Conservation (phyloP, 2,113 vertebrate species). For the Gymnocephalus cernua region DNA sequence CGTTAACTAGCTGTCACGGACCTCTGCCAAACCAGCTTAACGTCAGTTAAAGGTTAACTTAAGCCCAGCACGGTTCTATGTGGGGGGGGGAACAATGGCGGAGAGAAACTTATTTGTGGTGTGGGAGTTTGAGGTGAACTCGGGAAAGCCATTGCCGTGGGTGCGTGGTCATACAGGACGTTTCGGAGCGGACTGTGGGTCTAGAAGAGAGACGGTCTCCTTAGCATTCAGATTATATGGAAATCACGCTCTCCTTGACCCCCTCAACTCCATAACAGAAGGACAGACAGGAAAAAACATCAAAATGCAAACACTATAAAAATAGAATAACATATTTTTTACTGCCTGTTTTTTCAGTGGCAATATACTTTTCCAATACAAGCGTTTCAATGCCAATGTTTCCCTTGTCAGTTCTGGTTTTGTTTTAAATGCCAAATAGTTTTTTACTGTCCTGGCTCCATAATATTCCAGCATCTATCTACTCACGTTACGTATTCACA, state of each 20-base stretch:
- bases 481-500: neutral
- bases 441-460: neutral
- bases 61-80: neutral
- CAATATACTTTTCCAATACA: neutral
- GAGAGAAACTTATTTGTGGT: neutral
- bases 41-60: neutral
- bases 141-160: too few species aligned
- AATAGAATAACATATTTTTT: neutral
- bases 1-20: neutral
- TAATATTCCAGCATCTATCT: neutral
- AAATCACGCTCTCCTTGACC: neutral
- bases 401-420: neutral
- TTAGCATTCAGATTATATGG: neutral
- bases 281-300: neutral
- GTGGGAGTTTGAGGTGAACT: neutral
- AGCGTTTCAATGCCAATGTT: neutral
- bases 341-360: neutral
- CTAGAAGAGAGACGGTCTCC: neutral
- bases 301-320: neutral
- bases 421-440: neutral
- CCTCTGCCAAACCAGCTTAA: neutral
- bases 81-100: neutral
- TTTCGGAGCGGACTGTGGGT: too few species aligned
- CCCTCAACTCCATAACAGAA: neutral
- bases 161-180: neutral